phyloP scores from a whole-genome alignment of 2,888 invertebrate genomes.

The Netelia inedita region DNA sequence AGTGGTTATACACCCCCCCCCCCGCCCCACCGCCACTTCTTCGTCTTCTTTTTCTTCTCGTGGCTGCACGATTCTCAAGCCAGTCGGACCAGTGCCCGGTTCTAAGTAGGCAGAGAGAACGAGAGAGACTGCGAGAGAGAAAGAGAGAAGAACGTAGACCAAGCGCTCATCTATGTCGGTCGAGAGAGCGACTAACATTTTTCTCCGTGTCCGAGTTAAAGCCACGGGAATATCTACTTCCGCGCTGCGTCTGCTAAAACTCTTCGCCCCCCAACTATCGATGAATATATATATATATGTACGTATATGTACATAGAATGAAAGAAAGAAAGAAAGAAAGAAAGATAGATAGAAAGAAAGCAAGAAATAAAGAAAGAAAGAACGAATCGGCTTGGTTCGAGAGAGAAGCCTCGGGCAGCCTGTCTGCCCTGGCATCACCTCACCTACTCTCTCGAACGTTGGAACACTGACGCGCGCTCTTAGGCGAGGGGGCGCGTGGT shows the following conservation, averaged over 20 bases:
- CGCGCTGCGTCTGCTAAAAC: conserved; percentile 48
- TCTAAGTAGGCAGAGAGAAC: conserved; percentile 45
- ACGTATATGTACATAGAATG: conserved; percentile 6
- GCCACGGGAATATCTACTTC: conserved; percentile 65
- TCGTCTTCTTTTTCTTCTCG: conserved; percentile 62
- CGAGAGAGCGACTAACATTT: conserved; percentile 57
- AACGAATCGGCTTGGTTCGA: conserved; percentile 37
- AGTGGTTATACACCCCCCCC: conserved; percentile 47
- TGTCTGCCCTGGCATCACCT: conserved; percentile 62
- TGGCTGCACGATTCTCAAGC: conserved; percentile 62
- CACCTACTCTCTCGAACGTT: conserved; percentile 44
- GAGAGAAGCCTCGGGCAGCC: conserved; percentile 53
- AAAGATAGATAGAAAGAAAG: no score
- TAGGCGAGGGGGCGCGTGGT: conserved; percentile 63
- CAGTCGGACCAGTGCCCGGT: conserved; percentile 28
- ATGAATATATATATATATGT: background rate
- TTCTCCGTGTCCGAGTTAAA: conserved; percentile 44
- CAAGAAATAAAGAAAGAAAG: background rate
- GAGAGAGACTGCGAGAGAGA: no score
- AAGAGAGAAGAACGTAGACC: background rate
- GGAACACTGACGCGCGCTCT: conserved; percentile 63
- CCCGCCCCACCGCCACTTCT: conserved; percentile 13
- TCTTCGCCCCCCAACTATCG: background rate
- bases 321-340: background rate
- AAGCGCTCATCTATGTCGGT: conserved; percentile 35